Base-by-base conservation (phyloP, 2,888 invertebrate genomes). In the Graphium colonna region DNA sequence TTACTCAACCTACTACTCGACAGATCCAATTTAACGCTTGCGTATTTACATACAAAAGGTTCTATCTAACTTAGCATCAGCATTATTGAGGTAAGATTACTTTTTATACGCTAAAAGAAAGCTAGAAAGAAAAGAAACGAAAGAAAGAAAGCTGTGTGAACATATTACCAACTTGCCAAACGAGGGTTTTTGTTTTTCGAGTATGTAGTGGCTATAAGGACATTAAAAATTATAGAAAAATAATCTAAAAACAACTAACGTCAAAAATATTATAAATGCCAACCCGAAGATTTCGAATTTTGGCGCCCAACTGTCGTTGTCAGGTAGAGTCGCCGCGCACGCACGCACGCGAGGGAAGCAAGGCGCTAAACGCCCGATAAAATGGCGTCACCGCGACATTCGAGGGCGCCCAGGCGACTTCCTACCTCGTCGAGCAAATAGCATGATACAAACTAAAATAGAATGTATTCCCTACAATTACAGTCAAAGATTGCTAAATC, bases 331-430 rank as follows among this genome's bases (percentile, higher is more conserved):
- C 36, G 38, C 38, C 43, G 48, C n/a, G 48, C 52, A 38, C 36
- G 43, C 21, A 42, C 52, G 43, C 36, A 40, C 36, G 33, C 33
- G 47, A 40, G n/a, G n/a, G n/a, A n/a, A n/a, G n/a, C n/a, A n/a
- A n/a, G 38, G 28, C 36, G 41, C 40, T 12, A 52, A 52, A 1
- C 12, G 26, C 12, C 28, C 12, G 28, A 53, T 48, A 53, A 53
- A 43, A 48, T 53, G 52, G 48, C 52, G 47, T 12, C 43, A 38
- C 18, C 12, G 47, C 21, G 52, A 43, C 48, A 48, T 48, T 53
- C 47, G 52, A 18, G 15, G 9, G 17, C 33, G 12, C 40, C n/a
- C 16, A 52, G 15, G 38, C 47, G 17, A 53, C 43, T 53, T 53
- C 52, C 52, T 48, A 12, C 26, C 36, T 43, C 26, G 18, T n/a